These are phyloP conservation scores for Andricus grossulariae DNA, from an alignment of 1,140 invertebrate species.

Conservation along the genomic window DNA sequence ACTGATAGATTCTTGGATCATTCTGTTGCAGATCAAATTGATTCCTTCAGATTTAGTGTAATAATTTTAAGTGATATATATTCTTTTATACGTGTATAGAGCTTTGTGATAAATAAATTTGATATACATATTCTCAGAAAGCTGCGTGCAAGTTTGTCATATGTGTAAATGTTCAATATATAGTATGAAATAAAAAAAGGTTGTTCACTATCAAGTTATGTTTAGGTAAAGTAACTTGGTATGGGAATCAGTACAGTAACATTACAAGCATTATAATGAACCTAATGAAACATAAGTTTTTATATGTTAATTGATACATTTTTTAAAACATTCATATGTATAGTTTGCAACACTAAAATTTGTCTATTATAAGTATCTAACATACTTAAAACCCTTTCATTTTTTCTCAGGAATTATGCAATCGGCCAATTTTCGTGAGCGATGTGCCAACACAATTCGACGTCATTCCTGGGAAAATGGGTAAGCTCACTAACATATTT, in stretches of 20 bases:
- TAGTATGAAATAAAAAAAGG: neutral
- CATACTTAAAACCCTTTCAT: constrained; percentile 2
- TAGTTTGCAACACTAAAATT: too few species aligned
- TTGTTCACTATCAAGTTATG: neutral
- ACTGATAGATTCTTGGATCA: too few species aligned
- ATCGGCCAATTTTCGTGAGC: constrained; percentile 86
- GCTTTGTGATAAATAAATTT: neutral
- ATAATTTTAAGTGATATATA: neutral
- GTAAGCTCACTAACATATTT: constrained; percentile 75
- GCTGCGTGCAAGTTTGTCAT: neutral
- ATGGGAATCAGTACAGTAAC: too few species aligned
- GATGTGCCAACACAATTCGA: constrained; percentile 88
- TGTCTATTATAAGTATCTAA: neutral
- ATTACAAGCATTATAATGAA: too few species aligned
- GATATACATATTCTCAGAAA: neutral
- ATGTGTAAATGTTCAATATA: neutral
- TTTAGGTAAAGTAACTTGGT: neutral
- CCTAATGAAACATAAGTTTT: too few species aligned
- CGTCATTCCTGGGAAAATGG: constrained; percentile 90
- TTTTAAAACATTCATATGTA: too few species aligned
- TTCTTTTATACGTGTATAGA: neutral
- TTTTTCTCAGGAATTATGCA: constrained; percentile 83
- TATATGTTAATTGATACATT: too few species aligned
- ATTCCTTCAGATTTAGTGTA: too few species aligned
- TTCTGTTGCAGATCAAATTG: too few species aligned